phyloP scores from a whole-genome alignment of 35 echinoderm and acorn worm species.

The Lytechinus pictus region DNA sequence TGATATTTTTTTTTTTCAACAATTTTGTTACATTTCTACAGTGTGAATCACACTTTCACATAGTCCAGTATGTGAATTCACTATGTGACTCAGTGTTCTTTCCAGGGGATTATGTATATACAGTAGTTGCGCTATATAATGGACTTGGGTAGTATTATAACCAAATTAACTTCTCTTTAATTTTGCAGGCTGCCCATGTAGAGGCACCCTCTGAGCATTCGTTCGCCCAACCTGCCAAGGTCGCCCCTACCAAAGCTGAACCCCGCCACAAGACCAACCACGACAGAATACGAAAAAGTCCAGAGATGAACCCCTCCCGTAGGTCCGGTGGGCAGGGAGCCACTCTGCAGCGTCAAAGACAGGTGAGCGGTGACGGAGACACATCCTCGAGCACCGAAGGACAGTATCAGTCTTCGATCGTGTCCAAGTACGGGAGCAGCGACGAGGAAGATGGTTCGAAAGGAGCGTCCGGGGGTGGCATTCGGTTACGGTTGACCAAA shows the following conservation, averaged over 20 bases:
- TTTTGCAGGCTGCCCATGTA: background rate
- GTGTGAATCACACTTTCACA: too few relatives aligned
- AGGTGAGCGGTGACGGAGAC: background rate
- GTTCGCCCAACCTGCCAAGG: background rate
- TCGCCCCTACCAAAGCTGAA: background rate
- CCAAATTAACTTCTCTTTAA: background rate
- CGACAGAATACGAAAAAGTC: slow-evolving; percentile 18
- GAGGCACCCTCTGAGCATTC: background rate
- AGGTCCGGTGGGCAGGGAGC: background rate
- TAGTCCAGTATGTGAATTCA: too few relatives aligned
- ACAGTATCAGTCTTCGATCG: slow-evolving; percentile 20
- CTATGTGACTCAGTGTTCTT: too few relatives aligned
- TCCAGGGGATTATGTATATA: too few relatives aligned
- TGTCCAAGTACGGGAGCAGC: slow-evolving; percentile 33
- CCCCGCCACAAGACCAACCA: slow-evolving; percentile 30
- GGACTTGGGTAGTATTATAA: too few relatives aligned
- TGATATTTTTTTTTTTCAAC: too few relatives aligned
- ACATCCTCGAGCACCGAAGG: background rate
- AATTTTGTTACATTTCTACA: too few relatives aligned
- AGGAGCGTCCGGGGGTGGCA: slow-evolving; percentile 8
- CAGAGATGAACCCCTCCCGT: background rate
- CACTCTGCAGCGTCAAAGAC: background rate
- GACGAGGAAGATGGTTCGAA: slow-evolving; percentile 47
- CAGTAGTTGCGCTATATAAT: too few relatives aligned
- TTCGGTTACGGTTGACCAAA: slow-evolving; percentile 26